phyloP scores from a whole-genome alignment of 1,140 invertebrate species.

The Leptoteleia sp. region DNA sequence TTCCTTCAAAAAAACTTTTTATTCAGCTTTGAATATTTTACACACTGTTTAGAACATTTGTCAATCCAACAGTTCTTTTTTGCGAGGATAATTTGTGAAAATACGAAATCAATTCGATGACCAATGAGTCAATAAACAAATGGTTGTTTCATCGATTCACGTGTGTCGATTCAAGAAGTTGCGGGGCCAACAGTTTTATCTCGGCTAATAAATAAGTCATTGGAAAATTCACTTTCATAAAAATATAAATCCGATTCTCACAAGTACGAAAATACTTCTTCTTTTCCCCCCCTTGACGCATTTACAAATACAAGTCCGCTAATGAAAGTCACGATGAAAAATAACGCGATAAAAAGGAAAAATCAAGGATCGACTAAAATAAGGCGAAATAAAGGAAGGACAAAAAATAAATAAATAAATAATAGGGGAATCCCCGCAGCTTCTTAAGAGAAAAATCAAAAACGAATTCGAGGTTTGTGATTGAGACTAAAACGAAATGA shows the following conservation, averaged over 20 bases:
- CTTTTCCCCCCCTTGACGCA: too few relatives aligned
- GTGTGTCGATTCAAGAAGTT: conserved; percentile 37
- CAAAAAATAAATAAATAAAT: too few relatives aligned
- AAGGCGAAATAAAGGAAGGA: too few relatives aligned
- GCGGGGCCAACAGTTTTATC: too few relatives aligned
- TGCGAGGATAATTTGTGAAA: conserved; percentile 65
- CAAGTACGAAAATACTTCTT: conserved; percentile 46
- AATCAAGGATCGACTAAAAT: too few relatives aligned
- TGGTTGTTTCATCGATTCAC: conserved; percentile 25
- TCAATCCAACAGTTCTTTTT: conserved; percentile 66
- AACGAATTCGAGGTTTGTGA: conserved; percentile 53
- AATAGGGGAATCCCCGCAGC: conserved; percentile 40
- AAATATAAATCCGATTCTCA: conserved; percentile 51
- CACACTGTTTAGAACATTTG: conserved; percentile 68
- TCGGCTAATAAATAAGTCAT: conserved; percentile 37
- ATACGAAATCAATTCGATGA: conserved; percentile 57
- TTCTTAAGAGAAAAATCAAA: conserved; percentile 37
- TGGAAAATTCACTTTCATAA: conserved; percentile 35
- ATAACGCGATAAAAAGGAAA: too few relatives aligned
- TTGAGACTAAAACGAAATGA: conserved; percentile 65
- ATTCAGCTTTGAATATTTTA: conserved; percentile 69
- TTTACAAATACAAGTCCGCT: too few relatives aligned
- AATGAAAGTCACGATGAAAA: too few relatives aligned
- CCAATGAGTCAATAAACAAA: conserved; percentile 39
- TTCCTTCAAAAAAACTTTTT: conserved; percentile 67